Conservation (phyloP, 2,888 invertebrate species). For the Metalampra italica region DNA sequence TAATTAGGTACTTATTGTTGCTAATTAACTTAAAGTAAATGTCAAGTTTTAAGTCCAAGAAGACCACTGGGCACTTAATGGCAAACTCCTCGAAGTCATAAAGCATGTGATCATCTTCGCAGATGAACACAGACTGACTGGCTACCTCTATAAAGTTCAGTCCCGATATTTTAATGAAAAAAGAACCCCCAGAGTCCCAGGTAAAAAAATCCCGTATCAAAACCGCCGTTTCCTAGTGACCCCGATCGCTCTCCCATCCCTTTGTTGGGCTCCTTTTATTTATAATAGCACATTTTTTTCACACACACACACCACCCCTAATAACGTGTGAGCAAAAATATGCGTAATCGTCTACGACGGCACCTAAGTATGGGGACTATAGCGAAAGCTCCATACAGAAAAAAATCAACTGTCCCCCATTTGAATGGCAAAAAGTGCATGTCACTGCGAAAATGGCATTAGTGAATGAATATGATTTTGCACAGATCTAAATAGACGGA, state of each 20-base stretch:
- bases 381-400: slow-evolving; percentile 54
- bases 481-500: slow-evolving; percentile 68
- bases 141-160: slow-evolving; percentile 63
- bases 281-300: slow-evolving; percentile 77
- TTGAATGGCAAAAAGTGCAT: slow-evolving; percentile 78
- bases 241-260: slow-evolving; percentile 77
- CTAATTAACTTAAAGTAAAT: slow-evolving; percentile 9
- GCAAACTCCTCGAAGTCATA: slow-evolving; percentile 43
- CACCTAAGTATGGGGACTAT: slow-evolving; percentile 31
- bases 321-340: slow-evolving; percentile 74
- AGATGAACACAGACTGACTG: slow-evolving; percentile 77
- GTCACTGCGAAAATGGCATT: slow-evolving; percentile 75
- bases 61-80: slow-evolving; percentile 57
- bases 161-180: slow-evolving; percentile 62
- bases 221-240: slow-evolving; percentile 79
- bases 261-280: slow-evolving; percentile 73
- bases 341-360: slow-evolving; percentile 63
- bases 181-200: slow-evolving; percentile 64
- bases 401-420: slow-evolving; percentile 72
- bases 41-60: slow-evolving; percentile 28
- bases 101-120: slow-evolving; percentile 76
- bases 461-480: slow-evolving; percentile 74
- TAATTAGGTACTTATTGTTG: not conserved
- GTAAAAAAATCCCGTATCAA: slow-evolving; percentile 77
- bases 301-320: slow-evolving; percentile 75